A percentile compares a stretch with the other conserved stretches of the same genome.
These are phyloP conservation scores for Nilaparvata lugens DNA, from an alignment of 1,140 invertebrate genomes.

Conservation along the genomic window DNA sequence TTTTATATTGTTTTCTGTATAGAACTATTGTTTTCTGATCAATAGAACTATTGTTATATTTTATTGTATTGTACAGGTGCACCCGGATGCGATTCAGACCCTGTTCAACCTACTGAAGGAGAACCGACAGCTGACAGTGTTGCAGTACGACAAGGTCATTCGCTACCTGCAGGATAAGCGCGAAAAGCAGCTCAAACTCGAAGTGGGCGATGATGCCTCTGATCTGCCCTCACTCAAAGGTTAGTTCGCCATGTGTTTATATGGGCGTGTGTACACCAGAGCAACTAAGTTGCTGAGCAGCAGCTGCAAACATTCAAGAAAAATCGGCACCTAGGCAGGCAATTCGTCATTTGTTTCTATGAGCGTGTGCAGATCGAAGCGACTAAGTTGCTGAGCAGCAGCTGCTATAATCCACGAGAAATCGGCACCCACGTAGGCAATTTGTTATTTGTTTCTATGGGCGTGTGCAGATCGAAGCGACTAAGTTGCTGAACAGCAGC, in stretches of 20 bases:
- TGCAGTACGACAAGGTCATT: conserved; percentile 72
- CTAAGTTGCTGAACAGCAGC: neutral
- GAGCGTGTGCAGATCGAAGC: neutral
- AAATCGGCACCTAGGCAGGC: neutral
- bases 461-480: neutral
- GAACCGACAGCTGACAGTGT: conserved; percentile 63
- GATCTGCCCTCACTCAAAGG: conserved; percentile 5
- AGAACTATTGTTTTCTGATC: neutral
- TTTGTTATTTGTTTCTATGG: neutral
- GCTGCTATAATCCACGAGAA: neutral
- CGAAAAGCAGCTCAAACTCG: conserved; percentile 59
- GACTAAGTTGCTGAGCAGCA: neutral
- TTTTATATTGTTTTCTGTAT: neutral
- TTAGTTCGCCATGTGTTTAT: neutral
- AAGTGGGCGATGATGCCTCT: conserved; percentile 50
- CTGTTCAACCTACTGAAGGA: conserved; percentile 70
- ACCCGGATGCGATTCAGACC: conserved; percentile 59
- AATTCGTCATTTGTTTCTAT: neutral
- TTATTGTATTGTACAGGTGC: conserved; percentile 31
- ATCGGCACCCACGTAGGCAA: neutral
- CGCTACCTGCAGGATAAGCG: conserved; percentile 67
- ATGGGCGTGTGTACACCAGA: neutral
- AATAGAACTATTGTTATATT: neutral
- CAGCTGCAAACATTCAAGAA: neutral
- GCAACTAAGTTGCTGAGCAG: no score